phyloP scores from a whole-genome alignment of 2,888 invertebrate species.

The Mechanitis mazaeus region DNA sequence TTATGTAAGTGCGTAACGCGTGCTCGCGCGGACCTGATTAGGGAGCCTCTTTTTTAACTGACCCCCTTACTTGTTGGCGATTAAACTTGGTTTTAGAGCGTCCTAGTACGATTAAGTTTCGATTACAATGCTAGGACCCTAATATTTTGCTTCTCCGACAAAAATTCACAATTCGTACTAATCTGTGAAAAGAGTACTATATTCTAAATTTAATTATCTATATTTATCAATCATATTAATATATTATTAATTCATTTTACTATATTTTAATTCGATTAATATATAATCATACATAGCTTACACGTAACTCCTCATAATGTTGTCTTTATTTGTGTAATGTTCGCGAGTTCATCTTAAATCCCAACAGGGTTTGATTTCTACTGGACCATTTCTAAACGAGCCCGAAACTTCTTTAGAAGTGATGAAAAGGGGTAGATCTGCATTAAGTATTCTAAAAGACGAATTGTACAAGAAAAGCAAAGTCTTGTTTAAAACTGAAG shows the following conservation, averaged over 20 bases:
- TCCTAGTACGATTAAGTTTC: constrained; percentile 49
- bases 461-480: constrained; percentile 72
- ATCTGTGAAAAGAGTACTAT: too few species aligned
- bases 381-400: constrained; percentile 57
- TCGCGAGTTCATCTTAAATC: constrained; percentile 31
- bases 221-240: not conserved
- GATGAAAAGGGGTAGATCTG: constrained; percentile 69
- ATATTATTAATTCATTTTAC: not conserved
- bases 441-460: constrained; percentile 70
- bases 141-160: constrained; percentile 16
- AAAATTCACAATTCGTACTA: not conserved
- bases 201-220: not conserved
- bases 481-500: constrained; percentile 66
- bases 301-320: not conserved
- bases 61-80: constrained; percentile 69
- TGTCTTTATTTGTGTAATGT: not conserved
- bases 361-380: constrained; percentile 55
- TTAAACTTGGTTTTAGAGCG: constrained; percentile 73
- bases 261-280: too few species aligned
- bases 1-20: constrained; percentile 78
- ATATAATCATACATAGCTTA: not conserved
- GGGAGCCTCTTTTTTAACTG: constrained; percentile 75
- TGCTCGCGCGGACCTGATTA: constrained; percentile 75
- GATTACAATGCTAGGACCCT: constrained; percentile 21
- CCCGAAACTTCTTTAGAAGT: constrained; percentile 57